These are phyloP conservation scores for Erebia aethiops DNA, from an alignment of 2,888 invertebrate genomes.

Conservation along the genomic window DNA sequence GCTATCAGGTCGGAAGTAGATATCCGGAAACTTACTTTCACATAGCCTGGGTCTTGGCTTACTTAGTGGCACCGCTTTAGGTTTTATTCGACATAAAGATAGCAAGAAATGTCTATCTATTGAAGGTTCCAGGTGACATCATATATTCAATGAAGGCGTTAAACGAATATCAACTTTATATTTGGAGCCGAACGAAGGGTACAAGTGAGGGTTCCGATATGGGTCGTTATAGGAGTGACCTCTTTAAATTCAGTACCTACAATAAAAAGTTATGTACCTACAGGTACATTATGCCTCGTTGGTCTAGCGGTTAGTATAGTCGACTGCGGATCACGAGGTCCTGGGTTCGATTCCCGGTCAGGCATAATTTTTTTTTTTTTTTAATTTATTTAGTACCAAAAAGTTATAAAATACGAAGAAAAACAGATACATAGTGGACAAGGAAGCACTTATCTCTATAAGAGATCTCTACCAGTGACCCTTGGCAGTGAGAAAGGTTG, in stretches of 20 bases:
- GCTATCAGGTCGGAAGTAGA: neutral
- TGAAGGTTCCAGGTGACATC: neutral
- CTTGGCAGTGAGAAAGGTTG: too few relatives aligned
- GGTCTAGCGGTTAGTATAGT: too few relatives aligned
- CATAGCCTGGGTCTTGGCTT: slow-evolving; percentile 3
- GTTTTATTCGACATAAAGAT: slow-evolving; percentile 14
- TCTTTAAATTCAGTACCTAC: neutral
- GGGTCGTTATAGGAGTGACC: neutral
- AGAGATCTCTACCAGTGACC: too few relatives aligned
- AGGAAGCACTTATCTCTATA: too few relatives aligned
- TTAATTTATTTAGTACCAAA: too few relatives aligned
- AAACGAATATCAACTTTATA: neutral
- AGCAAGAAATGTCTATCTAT: neutral
- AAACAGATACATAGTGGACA: too few relatives aligned
- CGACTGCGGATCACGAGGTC: too few relatives aligned
- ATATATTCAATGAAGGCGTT: neutral
- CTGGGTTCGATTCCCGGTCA: too few relatives aligned
- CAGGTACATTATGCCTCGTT: too few relatives aligned
- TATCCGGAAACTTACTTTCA: neutral
- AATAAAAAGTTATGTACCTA: too few relatives aligned
- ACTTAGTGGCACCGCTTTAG: neutral
- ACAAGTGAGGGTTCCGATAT: neutral
- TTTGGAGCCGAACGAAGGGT: neutral
- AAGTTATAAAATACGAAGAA: too few relatives aligned
- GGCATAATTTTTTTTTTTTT: too few relatives aligned